Conservation (phyloP, 2,113 vertebrate genomes). For the Nesogale talazaci region DNA sequence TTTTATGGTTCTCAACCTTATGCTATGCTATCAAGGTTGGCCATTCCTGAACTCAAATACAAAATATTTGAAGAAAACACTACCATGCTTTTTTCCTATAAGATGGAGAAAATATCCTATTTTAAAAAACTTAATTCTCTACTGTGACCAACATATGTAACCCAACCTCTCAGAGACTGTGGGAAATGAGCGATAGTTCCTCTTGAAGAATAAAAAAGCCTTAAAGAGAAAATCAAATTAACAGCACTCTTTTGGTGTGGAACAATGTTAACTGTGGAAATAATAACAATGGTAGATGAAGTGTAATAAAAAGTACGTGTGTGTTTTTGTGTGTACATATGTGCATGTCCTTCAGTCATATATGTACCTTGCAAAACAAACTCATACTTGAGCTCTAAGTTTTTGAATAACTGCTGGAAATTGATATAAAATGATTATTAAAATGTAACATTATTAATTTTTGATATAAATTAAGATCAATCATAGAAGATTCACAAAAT, state of each 20-base stretch:
- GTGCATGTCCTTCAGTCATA: not conserved
- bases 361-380: not conserved
- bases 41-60: slow-evolving; percentile 23
- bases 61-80: slow-evolving; percentile 53
- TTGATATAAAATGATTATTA: not conserved
- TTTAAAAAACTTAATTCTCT: slow-evolving; percentile 9
- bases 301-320: not conserved
- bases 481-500: not conserved
- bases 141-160: slow-evolving; percentile 50
- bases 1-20: slow-evolving; percentile 35
- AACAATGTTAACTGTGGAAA: slow-evolving; percentile 36
- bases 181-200: slow-evolving; percentile 51
- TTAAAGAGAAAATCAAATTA: slow-evolving; percentile 73
- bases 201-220: slow-evolving; percentile 55
- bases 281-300: slow-evolving; percentile 51
- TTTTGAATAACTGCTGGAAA: slow-evolving; percentile 17
- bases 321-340: not conserved
- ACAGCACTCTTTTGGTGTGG: not conserved
- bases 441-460: not conserved
- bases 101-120: not conserved
- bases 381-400: not conserved
- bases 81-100: slow-evolving; percentile 19
- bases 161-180: slow-evolving; percentile 40
- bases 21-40: slow-evolving; percentile 19
- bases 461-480: not conserved